Percentiles rank a stretch among this genome's conserved stretches.
phyloP scores from a whole-genome alignment of 2,113 vertebrate genomes.

The Suncus etruscus region DNA sequence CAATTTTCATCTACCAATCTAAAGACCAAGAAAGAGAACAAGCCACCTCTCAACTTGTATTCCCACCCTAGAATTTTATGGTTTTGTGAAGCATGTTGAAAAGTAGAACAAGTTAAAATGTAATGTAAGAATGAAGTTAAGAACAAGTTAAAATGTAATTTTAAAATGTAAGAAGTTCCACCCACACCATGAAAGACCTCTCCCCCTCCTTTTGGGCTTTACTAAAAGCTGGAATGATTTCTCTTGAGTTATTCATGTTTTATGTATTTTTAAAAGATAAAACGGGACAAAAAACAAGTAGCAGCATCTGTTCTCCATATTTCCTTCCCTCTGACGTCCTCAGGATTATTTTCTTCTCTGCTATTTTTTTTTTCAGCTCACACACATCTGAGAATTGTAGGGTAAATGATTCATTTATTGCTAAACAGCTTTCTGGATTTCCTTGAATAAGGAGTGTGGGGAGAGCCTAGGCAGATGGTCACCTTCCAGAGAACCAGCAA shows the following conservation, averaged over 20 bases:
- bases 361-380: constrained; percentile 71
- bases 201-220: constrained; percentile 1
- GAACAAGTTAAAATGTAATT: not conserved
- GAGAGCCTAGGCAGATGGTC: rapidly evolving
- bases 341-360: constrained; percentile 76
- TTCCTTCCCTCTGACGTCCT: constrained; percentile 80
- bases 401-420: constrained; percentile 58
- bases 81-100: not conserved
- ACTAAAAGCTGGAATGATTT: constrained; percentile 78
- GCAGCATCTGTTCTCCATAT: constrained; percentile 85
- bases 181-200: constrained; percentile 56
- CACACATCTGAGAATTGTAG: constrained; percentile 75
- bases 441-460: not conserved
- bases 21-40: not conserved
- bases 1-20: not conserved
- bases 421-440: constrained; percentile 44
- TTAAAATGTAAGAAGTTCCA: constrained; percentile 48
- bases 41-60: not conserved
- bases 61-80: constrained; percentile 40
- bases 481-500: not conserved
- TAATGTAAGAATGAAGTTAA: constrained; percentile 24
- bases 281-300: constrained; percentile 81
- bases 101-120: constrained; percentile 23
- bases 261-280: constrained; percentile 84
- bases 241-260: constrained; percentile 80